phyloP scores from a whole-genome alignment of 2,113 vertebrate species.

The Pampusana beccarii region DNA sequence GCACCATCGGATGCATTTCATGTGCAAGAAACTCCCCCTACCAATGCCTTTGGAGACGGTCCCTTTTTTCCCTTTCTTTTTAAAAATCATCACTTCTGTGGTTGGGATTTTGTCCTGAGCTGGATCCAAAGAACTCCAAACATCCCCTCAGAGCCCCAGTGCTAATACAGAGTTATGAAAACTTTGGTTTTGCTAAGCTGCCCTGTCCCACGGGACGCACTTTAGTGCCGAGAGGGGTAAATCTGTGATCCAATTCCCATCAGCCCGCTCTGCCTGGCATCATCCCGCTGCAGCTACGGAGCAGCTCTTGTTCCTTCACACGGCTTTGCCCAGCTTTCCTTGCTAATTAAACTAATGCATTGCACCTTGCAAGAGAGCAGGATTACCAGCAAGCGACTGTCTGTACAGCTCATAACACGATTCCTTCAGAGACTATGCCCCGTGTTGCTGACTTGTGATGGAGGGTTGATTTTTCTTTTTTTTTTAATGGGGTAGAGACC shows the following conservation, averaged over 20 bases:
- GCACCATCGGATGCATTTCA: rapidly evolving
- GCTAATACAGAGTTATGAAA: not conserved
- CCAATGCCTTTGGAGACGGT: not conserved
- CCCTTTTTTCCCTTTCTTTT: not conserved
- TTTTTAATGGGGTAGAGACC: no score
- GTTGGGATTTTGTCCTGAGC: not conserved
- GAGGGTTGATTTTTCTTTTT: not conserved
- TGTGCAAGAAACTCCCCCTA: not conserved
- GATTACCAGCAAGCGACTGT: not conserved
- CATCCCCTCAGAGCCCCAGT: not conserved
- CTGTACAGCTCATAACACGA: not conserved
- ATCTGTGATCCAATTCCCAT: not conserved
- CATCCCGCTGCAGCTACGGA: not conserved
- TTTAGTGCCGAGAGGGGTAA: not conserved
- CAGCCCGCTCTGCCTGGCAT: not conserved
- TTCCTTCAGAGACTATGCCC: not conserved
- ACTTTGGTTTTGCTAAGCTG: not conserved
- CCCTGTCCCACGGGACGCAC: not conserved
- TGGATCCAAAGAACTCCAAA: not conserved
- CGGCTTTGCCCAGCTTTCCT: not conserved
- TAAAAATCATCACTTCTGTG: not conserved
- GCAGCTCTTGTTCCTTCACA: not conserved
- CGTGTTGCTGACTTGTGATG: rapidly evolving
- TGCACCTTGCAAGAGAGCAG: not conserved
- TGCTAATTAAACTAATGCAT: not conserved